A percentile compares a stretch with the other conserved stretches of the same genome.
phyloP scores from a whole-genome alignment of 1,140 invertebrate genomes.

The Scylla paramamosain region DNA sequence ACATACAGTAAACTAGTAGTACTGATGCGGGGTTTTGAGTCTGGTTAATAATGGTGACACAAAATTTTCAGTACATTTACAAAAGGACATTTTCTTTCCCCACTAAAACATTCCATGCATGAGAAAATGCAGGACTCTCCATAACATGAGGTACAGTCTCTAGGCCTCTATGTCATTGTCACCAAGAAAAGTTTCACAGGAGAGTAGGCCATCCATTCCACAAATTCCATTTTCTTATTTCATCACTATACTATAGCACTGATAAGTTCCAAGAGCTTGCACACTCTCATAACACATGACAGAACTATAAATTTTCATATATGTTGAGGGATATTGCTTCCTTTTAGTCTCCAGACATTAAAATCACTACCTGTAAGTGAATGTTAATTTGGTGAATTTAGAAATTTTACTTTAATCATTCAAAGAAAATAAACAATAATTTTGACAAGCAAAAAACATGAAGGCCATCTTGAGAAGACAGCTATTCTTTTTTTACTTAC shows the following conservation, averaged over 20 bases:
- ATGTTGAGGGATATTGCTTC: not conserved
- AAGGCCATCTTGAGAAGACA: not conserved
- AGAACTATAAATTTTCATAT: not conserved
- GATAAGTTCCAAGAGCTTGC: not conserved
- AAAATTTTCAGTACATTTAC: conserved; percentile 1
- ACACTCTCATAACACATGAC: conserved; percentile 5
- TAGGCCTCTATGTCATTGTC: not conserved
- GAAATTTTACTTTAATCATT: not conserved
- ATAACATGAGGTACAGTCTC: not conserved
- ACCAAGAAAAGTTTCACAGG: conserved; percentile 14
- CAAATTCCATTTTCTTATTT: not conserved
- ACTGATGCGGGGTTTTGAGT: not conserved
- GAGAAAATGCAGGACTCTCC: not conserved
- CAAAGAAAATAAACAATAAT: not conserved
- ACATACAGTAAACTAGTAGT: conserved; percentile 14
- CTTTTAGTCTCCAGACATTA: not conserved
- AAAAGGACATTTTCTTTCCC: conserved; percentile 36
- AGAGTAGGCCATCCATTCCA: not conserved
- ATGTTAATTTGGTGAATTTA: not conserved
- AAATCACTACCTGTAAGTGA: not conserved
- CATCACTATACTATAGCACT: not conserved
- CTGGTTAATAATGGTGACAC: conserved; percentile 23
- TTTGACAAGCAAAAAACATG: not conserved
- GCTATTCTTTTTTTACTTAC: not conserved
- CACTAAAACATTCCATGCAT: conserved; percentile 47